These are phyloP conservation scores for Reinhardtius hippoglossoides DNA, from an alignment of 2,113 vertebrate species.

Conservation along the genomic window DNA sequence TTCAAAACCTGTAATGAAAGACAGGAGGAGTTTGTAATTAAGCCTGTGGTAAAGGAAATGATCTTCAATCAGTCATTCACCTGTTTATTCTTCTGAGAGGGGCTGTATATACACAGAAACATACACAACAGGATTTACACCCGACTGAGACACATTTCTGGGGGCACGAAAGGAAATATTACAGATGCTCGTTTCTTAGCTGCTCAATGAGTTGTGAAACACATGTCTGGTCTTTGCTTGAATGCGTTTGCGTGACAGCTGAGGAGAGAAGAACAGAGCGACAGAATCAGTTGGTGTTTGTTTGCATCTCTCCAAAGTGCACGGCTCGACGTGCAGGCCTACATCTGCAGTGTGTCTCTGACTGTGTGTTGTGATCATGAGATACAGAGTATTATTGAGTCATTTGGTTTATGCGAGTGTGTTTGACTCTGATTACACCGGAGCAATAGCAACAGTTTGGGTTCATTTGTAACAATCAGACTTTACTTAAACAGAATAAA, in stretches of 20 bases:
- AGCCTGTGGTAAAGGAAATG: neutral
- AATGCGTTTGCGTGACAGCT: constrained; percentile 32
- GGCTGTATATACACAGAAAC: neutral
- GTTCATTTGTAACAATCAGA: constrained; percentile 83
- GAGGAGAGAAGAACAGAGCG: constrained; percentile 18
- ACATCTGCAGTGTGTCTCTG: constrained; percentile 44
- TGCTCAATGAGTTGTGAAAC: neutral
- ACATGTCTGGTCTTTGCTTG: constrained; percentile 2
- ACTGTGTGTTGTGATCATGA: constrained; percentile 23
- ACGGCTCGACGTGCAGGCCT: constrained; percentile 12
- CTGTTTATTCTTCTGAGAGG: neutral
- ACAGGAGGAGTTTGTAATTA: neutral
- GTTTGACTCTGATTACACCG: constrained; percentile 50
- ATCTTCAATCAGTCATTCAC: neutral
- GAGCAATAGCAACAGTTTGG: constrained; percentile 65
- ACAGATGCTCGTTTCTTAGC: neutral
- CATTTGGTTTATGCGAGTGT: constrained; percentile 21
- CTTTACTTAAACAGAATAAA: constrained; percentile 80
- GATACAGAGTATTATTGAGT: constrained; percentile 41
- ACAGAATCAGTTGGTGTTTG: constrained; percentile 54
- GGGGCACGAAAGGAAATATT: neutral
- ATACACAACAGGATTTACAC: neutral
- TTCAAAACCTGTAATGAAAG: neutral
- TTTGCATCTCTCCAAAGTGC: constrained; percentile 27
- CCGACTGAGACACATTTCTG: neutral